Evolutionary conservation across 2,797 vertebrate species (phyloP).

Genomic region (Coregonus ussuriensis): DNA sequence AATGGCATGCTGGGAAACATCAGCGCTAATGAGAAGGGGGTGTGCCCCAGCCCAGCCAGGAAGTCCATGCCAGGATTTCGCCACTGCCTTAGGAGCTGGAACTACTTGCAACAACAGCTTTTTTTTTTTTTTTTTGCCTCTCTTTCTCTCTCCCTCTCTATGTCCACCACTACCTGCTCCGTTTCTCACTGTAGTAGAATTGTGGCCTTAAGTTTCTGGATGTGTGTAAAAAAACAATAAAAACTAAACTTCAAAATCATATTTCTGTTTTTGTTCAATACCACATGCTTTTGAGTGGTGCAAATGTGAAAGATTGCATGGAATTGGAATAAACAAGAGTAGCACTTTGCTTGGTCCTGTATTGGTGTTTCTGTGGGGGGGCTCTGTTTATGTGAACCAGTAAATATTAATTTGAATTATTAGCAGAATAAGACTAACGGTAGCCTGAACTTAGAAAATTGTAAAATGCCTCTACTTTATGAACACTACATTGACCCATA

Average conservation of each 20-base stretch:
- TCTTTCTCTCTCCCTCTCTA: conserved; percentile 21
- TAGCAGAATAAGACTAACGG: no score
- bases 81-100: conserved; percentile 48
- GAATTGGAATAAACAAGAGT: not conserved
- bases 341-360: not conserved
- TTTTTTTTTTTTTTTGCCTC: conserved; percentile 23
- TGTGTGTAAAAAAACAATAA: no score
- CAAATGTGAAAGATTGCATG: not conserved
- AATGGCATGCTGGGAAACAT: conserved; percentile 57
- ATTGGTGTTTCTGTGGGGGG: no score
- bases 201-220: not conserved
- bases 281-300: not conserved
- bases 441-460: no score
- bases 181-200: not conserved
- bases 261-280: not conserved
- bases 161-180: conserved; percentile 21
- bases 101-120: conserved; percentile 60
- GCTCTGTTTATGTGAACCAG: no score
- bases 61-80: conserved; percentile 63
- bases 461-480: no score
- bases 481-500: no score
- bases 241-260: not conserved
- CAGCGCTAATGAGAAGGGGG: conserved; percentile 40
- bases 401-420: no score
- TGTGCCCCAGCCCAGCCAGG: conserved; percentile 40